Percentiles rank a stretch among this genome's conserved stretches.
phyloP scores from a whole-genome alignment of 2,888 invertebrate species.

The Rotaria sp. region DNA sequence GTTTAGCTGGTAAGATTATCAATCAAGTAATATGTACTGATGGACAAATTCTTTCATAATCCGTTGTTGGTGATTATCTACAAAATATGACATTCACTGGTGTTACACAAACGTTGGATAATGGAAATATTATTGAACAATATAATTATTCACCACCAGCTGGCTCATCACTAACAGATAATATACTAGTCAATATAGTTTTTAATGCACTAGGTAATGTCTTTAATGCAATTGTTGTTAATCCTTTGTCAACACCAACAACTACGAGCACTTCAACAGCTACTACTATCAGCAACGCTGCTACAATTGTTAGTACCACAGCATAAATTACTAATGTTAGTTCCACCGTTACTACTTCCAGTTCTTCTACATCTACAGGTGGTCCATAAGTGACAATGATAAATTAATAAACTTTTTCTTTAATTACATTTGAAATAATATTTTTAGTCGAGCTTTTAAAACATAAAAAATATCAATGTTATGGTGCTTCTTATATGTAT shows the following conservation, averaged over 20 bases:
- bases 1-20: neutral
- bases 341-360: too few relatives aligned
- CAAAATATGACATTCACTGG: neutral
- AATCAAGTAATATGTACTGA: neutral
- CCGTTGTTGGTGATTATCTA: neutral
- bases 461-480: too few relatives aligned
- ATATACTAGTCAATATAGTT: neutral
- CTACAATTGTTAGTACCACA: too few relatives aligned
- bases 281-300: neutral
- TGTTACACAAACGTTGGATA: neutral
- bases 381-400: too few relatives aligned
- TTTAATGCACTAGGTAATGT: neutral
- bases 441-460: too few relatives aligned
- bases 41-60: neutral
- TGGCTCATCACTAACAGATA: neutral
- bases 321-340: too few relatives aligned
- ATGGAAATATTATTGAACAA: neutral
- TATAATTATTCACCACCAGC: neutral
- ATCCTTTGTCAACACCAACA: neutral
- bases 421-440: too few relatives aligned
- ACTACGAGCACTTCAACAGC: neutral
- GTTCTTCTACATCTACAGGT: too few relatives aligned
- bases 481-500: too few relatives aligned
- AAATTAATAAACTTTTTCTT: too few relatives aligned
- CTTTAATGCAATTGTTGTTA: neutral